Base-by-base conservation (phyloP, 2,797 vertebrate species). In the Echeneis naucrates region DNA sequence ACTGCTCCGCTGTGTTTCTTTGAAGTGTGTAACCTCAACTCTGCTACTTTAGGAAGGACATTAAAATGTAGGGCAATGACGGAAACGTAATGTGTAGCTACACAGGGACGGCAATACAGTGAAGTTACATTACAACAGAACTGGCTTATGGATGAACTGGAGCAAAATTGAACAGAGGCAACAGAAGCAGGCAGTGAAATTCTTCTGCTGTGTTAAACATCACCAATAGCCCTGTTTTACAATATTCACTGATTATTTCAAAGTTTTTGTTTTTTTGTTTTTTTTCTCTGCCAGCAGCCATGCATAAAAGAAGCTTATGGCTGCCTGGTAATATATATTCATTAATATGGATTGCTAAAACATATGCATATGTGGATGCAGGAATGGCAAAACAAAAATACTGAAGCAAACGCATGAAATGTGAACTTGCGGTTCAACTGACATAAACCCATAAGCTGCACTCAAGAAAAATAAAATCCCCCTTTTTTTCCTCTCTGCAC, bases 371-470 rank as follows among this genome's bases (percentile, higher is more conserved):
- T 75, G 63, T 78, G 63, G 68, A 77, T 80, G 80, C 59, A 85
- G 82, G 81, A 84, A 87, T 87, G 86, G 81, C 76, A 82, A 87
- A 87, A 88, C 40, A 40, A 80, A 92, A 75, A 92, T 82, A 72
- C 75, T 88, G 40, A 93, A 87, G 90, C 88, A 80, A 79, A 94
- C 86, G 87, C 83, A 86, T 73, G 59, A 78, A 88, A 62, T 73
- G 32, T 71, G 66, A 77, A 68, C 69, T 16, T 71, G 73, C 89
- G 82, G 84, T 90, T 95, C 83, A 93, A 94, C 90, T 87, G 89
- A 92, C 94, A 90, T 92, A 95, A 92, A 90, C 85, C 81, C 88
- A 86, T 82, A 89, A 91, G 91, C 93, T 95, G 93, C 93, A 93
- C 72, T 88, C 93, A 94, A 94, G 93, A 6, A 93, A 93, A 90